Evolutionary conservation across 64 coral and sea anemone species (phyloP).

Genomic region (Pachyseris speciosa): DNA sequence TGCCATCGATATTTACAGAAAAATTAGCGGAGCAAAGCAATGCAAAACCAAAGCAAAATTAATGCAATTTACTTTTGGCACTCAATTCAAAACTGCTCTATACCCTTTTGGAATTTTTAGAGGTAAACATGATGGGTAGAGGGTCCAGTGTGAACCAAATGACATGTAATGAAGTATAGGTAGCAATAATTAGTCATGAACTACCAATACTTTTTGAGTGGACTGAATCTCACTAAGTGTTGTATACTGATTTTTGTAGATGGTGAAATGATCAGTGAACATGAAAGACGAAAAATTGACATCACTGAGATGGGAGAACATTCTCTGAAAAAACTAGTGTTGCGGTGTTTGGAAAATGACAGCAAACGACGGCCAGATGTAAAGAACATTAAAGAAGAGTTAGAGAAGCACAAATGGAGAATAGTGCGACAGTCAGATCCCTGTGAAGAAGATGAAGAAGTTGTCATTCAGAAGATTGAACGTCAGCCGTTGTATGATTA

Average conservation of each 20-base stretch:
- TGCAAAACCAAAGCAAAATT: too few species aligned
- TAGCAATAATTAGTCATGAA: too few species aligned
- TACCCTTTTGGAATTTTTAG: too few species aligned
- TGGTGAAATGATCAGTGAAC: constrained; percentile 48
- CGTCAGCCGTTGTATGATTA: constrained; percentile 67
- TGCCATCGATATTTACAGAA: too few species aligned
- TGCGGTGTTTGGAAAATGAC: constrained; percentile 52
- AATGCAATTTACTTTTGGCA: too few species aligned
- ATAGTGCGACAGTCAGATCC: not conserved
- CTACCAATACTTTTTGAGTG: too few species aligned
- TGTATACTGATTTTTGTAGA: not conserved
- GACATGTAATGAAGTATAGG: too few species aligned
- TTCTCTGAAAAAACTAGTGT: constrained; percentile 29
- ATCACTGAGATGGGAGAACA: constrained; percentile 62
- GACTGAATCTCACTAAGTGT: not conserved
- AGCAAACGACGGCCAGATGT: constrained; percentile 15
- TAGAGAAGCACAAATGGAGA: constrained; percentile 27
- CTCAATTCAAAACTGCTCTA: too few species aligned
- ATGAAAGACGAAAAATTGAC: constrained; percentile 50
- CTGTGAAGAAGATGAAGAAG: not conserved
- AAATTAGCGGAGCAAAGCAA: too few species aligned
- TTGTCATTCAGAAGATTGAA: constrained; percentile 32
- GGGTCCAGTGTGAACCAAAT: too few species aligned
- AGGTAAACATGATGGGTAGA: too few species aligned
- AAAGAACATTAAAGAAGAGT: constrained; percentile 27